These are phyloP conservation scores for Drosophila pseudoananassae DNA, from an alignment of 1,140 invertebrate species.

Conservation along the genomic window DNA sequence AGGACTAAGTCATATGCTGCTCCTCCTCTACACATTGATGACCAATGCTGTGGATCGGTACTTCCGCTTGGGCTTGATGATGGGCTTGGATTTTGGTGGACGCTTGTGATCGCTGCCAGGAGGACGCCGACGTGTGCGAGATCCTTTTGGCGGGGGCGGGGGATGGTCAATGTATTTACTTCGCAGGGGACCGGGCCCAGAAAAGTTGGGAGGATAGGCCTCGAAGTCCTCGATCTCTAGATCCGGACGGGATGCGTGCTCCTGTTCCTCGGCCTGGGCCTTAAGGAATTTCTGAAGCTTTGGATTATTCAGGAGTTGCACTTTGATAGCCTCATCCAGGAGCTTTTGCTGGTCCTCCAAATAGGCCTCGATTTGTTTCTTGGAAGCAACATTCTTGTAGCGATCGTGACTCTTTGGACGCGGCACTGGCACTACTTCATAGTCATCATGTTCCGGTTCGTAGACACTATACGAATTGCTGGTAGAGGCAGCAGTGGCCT, in stretches of 20 bases:
- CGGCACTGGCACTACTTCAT: constrained; percentile 50
- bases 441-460: constrained; percentile 71
- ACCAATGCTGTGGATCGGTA: constrained; percentile 71
- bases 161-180: constrained; percentile 47
- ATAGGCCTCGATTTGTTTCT: constrained; percentile 78
- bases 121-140: constrained; percentile 50
- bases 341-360: constrained; percentile 78
- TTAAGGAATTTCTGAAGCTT: constrained; percentile 78
- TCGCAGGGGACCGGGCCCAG: constrained; percentile 49
- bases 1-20: constrained; percentile 16
- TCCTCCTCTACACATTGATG: constrained; percentile 67
- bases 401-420: constrained; percentile 57
- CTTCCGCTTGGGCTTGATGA: constrained; percentile 67
- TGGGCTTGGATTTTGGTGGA: constrained; percentile 52
- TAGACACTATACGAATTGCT: constrained; percentile 68
- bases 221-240: constrained; percentile 70
- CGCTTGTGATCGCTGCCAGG: constrained; percentile 45
- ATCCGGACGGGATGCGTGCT: constrained; percentile 64
- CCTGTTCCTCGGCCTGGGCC: constrained; percentile 49
- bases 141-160: constrained; percentile 33
- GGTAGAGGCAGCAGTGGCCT: constrained; percentile 46
- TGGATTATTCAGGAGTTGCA: constrained; percentile 71
- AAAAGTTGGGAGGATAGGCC: constrained; percentile 62
- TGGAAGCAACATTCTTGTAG: constrained; percentile 75
- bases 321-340: constrained; percentile 73